A percentile compares a stretch with the other conserved stretches of the same genome.
Conservation (phyloP, 1,140 invertebrate genomes). For the Stegodyphus mimosarum region DNA sequence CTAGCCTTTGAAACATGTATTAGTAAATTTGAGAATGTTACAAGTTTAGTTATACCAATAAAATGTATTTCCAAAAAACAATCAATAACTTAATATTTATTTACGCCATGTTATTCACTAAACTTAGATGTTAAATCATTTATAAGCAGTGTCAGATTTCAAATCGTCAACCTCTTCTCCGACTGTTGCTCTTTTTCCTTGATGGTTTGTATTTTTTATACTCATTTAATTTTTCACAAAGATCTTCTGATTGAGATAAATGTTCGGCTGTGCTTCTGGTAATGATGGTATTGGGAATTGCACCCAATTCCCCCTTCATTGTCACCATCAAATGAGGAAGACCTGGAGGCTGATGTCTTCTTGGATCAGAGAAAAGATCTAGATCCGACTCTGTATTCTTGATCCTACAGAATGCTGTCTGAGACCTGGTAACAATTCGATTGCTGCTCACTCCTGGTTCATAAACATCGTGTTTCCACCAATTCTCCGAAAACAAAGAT, state of each 20-base stretch:
- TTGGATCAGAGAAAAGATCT: background rate
- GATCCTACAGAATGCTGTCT: background rate
- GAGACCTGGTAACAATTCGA: background rate
- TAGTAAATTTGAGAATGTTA: too few relatives aligned
- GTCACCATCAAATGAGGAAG: conserved; percentile 10
- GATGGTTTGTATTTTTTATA: background rate
- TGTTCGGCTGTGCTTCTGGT: background rate
- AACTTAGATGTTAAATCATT: too few relatives aligned
- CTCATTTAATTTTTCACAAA: background rate
- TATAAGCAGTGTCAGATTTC: too few relatives aligned
- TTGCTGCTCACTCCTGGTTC: background rate
- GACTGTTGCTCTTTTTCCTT: background rate
- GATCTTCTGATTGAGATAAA: background rate
- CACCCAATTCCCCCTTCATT: background rate
- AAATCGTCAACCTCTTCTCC: background rate
- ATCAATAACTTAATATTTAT: too few relatives aligned
- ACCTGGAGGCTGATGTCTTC: background rate
- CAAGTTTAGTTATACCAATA: too few relatives aligned
- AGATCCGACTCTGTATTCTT: background rate
- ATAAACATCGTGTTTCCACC: background rate
- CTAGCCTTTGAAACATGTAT: too few relatives aligned
- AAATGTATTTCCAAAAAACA: too few relatives aligned
- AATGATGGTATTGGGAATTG: background rate
- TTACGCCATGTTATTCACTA: too few relatives aligned
- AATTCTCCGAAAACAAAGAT: too few relatives aligned